These are phyloP conservation scores for Mylabris phalerata DNA, from an alignment of 1,140 invertebrate genomes.

Conservation along the genomic window DNA sequence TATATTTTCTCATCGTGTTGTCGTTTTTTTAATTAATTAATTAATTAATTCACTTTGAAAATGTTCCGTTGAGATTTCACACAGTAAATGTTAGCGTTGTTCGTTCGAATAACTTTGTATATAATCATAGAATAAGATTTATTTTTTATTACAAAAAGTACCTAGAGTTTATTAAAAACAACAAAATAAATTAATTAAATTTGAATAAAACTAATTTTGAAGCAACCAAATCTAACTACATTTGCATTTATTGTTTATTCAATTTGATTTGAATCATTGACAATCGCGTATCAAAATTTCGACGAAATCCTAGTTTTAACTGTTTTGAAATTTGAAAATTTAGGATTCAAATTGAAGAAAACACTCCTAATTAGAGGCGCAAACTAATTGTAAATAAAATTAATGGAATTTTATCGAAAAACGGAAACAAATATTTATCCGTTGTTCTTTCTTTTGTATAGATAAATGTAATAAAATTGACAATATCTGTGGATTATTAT, in stretches of 20 bases:
- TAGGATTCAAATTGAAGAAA: neutral
- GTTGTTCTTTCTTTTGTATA: constrained; percentile 17
- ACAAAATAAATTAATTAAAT: constrained; percentile 6
- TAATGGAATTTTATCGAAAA: too few species aligned
- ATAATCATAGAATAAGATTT: constrained; percentile 16
- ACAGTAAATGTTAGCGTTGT: constrained; percentile 5
- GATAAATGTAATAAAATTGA: constrained; percentile 14
- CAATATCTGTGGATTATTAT: constrained; percentile 17
- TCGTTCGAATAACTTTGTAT: constrained; percentile 12
- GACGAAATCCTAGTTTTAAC: neutral
- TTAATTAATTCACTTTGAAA: too few species aligned
- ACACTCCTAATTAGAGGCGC: neutral
- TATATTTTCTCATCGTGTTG: too few species aligned
- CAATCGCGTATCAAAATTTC: constrained; percentile 6
- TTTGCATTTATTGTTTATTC: neutral
- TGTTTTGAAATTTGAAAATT: neutral
- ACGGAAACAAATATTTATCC: neutral
- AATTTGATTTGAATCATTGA: neutral
- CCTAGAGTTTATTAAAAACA: constrained; percentile 1
- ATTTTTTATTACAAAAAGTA: constrained; percentile 16
- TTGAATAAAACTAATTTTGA: constrained; percentile 4
- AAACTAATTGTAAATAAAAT: neutral
- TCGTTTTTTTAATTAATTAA: too few species aligned
- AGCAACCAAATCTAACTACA: neutral
- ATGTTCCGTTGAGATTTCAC: too few species aligned